These are phyloP conservation scores for Prolemur simus DNA, from an alignment of 2,113 vertebrate species.

Conservation along the genomic window DNA sequence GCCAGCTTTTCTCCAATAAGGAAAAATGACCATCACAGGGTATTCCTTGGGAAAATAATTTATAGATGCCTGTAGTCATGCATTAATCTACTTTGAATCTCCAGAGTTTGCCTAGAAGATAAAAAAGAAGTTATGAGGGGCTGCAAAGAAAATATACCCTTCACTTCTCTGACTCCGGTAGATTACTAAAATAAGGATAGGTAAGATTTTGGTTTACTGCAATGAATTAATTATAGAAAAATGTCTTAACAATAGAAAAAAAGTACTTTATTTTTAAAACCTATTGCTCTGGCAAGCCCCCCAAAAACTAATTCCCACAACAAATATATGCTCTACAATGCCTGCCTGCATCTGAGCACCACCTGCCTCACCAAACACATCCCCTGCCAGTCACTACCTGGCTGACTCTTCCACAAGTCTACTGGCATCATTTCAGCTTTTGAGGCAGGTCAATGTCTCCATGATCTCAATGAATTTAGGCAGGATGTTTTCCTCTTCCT, in stretches of 20 bases:
- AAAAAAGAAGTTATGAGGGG: neutral
- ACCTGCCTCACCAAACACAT: neutral
- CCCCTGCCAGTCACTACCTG: neutral
- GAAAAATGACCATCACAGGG: neutral
- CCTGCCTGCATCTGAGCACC: neutral
- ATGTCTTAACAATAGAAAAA: neutral
- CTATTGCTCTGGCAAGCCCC: neutral
- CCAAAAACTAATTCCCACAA: neutral
- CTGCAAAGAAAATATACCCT: neutral
- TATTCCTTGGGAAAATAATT: neutral
- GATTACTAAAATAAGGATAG: neutral
- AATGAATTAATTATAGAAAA: neutral
- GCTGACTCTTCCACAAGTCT: neutral
- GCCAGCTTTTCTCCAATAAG: neutral
- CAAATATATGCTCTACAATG: neutral
- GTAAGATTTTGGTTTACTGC: neutral
- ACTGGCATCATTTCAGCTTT: neutral
- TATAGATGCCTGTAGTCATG: neutral
- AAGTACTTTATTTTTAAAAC: neutral
- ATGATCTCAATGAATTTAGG: neutral
- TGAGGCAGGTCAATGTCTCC: neutral
- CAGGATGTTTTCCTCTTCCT: neutral
- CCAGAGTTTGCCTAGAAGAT: neutral
- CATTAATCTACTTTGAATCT: neutral
- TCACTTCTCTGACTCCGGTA: neutral